Conservation (phyloP, 2,888 invertebrate species). For the Scaptodrosophila latifasciaeformis region DNA sequence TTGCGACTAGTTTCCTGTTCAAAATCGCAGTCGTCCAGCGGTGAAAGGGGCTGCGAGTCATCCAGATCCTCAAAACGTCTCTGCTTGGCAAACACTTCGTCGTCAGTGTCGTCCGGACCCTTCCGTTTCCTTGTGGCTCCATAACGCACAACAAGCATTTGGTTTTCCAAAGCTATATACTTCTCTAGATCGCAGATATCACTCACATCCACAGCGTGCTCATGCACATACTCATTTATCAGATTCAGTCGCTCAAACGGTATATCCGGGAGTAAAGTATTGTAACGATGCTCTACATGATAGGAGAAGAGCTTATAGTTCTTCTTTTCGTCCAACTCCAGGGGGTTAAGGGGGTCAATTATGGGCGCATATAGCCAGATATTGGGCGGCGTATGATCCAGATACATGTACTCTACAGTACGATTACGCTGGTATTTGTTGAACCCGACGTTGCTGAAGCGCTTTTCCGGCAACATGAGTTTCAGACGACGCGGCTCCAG, state of each 20-base stretch:
- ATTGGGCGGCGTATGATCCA: slow-evolving; percentile 62
- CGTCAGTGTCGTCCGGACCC: background rate
- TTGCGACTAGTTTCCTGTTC: background rate
- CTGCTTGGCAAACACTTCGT: background rate
- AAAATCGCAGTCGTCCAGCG: slow-evolving; percentile 14
- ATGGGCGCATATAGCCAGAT: slow-evolving; percentile 65
- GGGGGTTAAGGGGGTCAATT: slow-evolving; percentile 69
- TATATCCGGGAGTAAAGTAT: slow-evolving; percentile 70
- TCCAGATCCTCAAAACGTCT: background rate
- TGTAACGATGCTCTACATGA: slow-evolving; percentile 72
- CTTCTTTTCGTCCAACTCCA: slow-evolving; percentile 69
- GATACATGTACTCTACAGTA: slow-evolving; percentile 51
- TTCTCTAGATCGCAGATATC: slow-evolving; percentile 50
- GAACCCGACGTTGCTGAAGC: slow-evolving; percentile 38
- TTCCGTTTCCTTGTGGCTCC: no score
- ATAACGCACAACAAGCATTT: slow-evolving; percentile 49
- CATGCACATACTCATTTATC: slow-evolving; percentile 71
- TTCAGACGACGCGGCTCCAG: slow-evolving; percentile 62
- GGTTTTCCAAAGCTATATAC: slow-evolving; percentile 69
- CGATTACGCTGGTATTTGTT: slow-evolving; percentile 27
- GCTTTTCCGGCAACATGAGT: slow-evolving; percentile 54
- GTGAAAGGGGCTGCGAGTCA: slow-evolving; percentile 1
- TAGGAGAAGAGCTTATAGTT: slow-evolving; percentile 71
- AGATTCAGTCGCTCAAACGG: slow-evolving; percentile 68
- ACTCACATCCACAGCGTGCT: slow-evolving; percentile 34